Evolutionary conservation across 2,888 invertebrate species (phyloP), one percentile per base, ranked within the genome.

Genomic region (Adelognathus sp.): DNA sequence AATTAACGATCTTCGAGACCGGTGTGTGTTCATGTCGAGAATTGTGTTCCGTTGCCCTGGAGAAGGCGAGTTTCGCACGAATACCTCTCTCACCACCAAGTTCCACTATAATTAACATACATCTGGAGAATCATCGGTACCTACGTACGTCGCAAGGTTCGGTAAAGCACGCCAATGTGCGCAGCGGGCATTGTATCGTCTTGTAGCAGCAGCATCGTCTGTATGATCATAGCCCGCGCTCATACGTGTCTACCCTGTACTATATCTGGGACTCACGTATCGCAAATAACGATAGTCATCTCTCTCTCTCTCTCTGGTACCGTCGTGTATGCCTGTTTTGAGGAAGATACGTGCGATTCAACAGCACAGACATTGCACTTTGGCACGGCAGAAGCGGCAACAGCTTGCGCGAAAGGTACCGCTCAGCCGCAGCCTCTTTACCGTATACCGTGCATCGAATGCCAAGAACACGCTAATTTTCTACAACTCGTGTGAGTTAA

Each of bases 71-170:
- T n/a, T 71, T 75, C 44, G 75, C 56, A 46, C 58, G 75, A 63
- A 56, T 79, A 66, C 60, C 46, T 60, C 21, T 41, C 73, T 67
- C 70, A 61, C 66, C 60, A 71, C 70, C 29, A 44, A 66, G 46
- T 76, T 72, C 75, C 71, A 63, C 79, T 79, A 71, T 76, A 79
- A 79, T 79, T 79, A 79, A 79, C 79, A 76, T 67, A 71, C 75
- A 79, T 75, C 79, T 29, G 79, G 71, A 67, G 66, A 71, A 70
- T 36, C 58, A 27, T n/a, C n/a, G n/a, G n/a, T n/a, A n/a, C n/a
- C n/a, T 27, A 36, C 16, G 71, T 67, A 63, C 39, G 67, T 46
- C 71, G 36, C 54, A 63, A n/a, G 27, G 61, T 33, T 71, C 27
- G 50, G 58, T 41, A 14, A 11, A 44, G 39, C 67, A 71, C 50